Percentiles rank a stretch among this genome's conserved stretches.
phyloP scores from a whole-genome alignment of 2,113 vertebrate species.

The Campylomormyrus numenius region DNA sequence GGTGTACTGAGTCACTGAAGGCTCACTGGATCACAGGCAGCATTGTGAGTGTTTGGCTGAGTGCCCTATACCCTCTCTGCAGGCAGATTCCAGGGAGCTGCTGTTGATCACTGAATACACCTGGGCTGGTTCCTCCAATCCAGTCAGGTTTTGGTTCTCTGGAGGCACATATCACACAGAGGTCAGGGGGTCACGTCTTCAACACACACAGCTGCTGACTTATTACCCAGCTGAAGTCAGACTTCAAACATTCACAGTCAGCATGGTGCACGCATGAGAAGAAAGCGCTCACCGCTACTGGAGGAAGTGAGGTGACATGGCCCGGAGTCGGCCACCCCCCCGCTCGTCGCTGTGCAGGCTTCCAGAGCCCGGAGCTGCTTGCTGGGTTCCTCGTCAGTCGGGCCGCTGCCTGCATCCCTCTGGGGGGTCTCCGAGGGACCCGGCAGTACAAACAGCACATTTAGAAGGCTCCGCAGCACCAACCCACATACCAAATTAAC shows the following conservation, averaged over 20 bases:
- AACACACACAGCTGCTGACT: not conserved
- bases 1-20: not conserved
- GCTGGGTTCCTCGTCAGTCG: conserved; percentile 49
- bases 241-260: not conserved
- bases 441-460: not conserved
- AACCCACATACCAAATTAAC: not conserved
- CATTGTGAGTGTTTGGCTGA: not conserved
- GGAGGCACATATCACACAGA: not conserved
- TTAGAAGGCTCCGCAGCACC: not conserved
- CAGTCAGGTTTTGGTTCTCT: conserved; percentile 45
- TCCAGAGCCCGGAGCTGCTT: conserved; percentile 67
- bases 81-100: conserved; percentile 58
- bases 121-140: conserved; percentile 60
- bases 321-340: conserved; percentile 43
- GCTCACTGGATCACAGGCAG: not conserved
- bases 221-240: not conserved
- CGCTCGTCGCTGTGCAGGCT: conserved; percentile 54
- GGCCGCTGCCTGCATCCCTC: conserved; percentile 17
- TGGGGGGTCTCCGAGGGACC: not conserved
- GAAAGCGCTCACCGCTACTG: conserved; percentile 18
- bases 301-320: not conserved
- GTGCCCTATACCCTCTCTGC: conserved; percentile 60
- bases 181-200: not conserved
- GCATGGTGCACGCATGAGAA: not conserved
- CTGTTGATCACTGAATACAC: conserved; percentile 69